A percentile compares a stretch with the other conserved stretches of the same genome.
Conservation (phyloP, 2,797 vertebrate species). For the Sebastes itinus region DNA sequence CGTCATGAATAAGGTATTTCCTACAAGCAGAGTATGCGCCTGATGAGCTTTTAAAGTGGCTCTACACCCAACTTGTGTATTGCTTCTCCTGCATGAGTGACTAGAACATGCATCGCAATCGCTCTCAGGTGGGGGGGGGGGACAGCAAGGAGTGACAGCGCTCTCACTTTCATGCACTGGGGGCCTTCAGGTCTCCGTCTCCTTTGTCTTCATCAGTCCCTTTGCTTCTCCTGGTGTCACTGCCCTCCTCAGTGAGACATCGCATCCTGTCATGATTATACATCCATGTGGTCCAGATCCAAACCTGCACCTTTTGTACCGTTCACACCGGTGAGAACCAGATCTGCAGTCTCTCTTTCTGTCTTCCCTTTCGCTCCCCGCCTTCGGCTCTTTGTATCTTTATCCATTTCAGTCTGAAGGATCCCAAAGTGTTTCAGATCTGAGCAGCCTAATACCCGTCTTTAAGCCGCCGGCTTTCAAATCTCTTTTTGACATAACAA, state of each 20-base stretch:
- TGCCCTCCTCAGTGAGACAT: conserved; percentile 6
- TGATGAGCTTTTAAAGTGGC: conserved; percentile 99
- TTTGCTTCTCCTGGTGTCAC: conserved; percentile 16
- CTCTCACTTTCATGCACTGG: conserved; percentile 57
- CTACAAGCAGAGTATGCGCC: conserved; percentile 94
- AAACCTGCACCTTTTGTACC: background rate
- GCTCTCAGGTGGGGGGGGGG: conserved; percentile 91
- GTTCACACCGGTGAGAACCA: background rate
- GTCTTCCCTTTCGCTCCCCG: conserved; percentile 49
- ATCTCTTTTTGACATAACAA: conserved; percentile 63
- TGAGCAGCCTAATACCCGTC: conserved; percentile 70
- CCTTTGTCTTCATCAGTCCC: conserved; percentile 42
- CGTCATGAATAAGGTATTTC: conserved; percentile 99
- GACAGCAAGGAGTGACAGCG: conserved; percentile 83
- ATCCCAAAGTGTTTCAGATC: conserved; percentile 84
- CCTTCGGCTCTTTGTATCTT: conserved; percentile 73
- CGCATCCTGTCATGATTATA: background rate
- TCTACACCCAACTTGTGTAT: conserved; percentile 95
- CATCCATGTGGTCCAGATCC: background rate
- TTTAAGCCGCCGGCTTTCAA: conserved; percentile 70
- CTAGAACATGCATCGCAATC: conserved; percentile 88
- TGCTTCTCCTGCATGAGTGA: conserved; percentile 95
- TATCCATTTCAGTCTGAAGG: conserved; percentile 84
- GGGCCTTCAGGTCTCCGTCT: conserved; percentile 34
- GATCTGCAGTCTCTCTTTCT: background rate